Conservation (phyloP, 2,888 invertebrate species). For the Brachyopa scutellaris region DNA sequence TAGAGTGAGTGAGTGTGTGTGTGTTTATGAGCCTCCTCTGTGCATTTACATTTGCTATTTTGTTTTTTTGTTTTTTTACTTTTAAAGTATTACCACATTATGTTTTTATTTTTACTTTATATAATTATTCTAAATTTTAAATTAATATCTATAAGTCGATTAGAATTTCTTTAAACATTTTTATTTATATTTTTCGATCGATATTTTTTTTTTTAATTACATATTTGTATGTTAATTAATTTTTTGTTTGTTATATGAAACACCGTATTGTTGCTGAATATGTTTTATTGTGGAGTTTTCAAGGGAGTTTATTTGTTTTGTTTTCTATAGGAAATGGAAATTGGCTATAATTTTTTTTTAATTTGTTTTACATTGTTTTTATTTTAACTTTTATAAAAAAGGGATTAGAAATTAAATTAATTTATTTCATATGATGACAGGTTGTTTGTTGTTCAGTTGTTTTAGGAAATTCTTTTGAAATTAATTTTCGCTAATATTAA, state of each 20-base stretch:
- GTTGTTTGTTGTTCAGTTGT: constrained; percentile 21
- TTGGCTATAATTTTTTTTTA: constrained; percentile 29
- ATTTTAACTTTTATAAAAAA: neutral
- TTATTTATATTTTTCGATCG: constrained; percentile 35
- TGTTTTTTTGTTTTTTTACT: constrained; percentile 37
- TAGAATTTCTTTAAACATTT: constrained; percentile 53
- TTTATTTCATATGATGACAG: constrained; percentile 27
- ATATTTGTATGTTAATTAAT: neutral
- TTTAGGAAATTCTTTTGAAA: constrained; percentile 25
- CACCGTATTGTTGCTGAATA: constrained; percentile 68
- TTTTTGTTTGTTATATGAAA: constrained; percentile 41
- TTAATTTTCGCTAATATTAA: constrained; percentile 22
- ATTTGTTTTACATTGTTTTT: constrained; percentile 24
- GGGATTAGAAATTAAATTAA: constrained; percentile 6
- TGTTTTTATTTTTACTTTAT: constrained; percentile 18
- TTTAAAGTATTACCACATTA: constrained; percentile 69
- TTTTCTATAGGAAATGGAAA: constrained; percentile 44
- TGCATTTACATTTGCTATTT: neutral
- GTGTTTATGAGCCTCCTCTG: constrained; percentile 2
- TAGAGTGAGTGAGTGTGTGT: constrained; percentile 13
- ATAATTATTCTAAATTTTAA: constrained; percentile 50
- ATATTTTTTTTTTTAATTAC: constrained; percentile 34
- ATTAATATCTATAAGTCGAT: constrained; percentile 70
- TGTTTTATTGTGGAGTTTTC: constrained; percentile 55
- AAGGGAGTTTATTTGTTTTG: neutral